phyloP scores from a whole-genome alignment of 1,140 invertebrate genomes.

The Rhopalosiphum padi region DNA sequence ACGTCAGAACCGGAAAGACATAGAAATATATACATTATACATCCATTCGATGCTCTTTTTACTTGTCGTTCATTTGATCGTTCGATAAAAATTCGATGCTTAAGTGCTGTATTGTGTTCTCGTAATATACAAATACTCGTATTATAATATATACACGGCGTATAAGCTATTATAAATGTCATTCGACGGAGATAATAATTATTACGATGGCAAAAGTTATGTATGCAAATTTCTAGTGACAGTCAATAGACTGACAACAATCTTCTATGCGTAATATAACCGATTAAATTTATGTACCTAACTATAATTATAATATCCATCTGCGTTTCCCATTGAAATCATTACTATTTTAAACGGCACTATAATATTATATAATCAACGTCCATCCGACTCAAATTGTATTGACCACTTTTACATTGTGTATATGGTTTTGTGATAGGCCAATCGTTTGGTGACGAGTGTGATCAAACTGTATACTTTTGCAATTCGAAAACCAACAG shows the following conservation, averaged over 20 bases:
- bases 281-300: background rate
- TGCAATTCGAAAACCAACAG: background rate
- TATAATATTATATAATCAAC: background rate
- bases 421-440: background rate
- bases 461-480: background rate
- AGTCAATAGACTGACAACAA: slow-evolving; percentile 18
- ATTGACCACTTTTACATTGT: background rate
- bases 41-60: background rate
- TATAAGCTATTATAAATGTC: background rate
- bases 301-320: background rate
- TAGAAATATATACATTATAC: slow-evolving; percentile 4
- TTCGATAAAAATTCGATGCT: slow-evolving; percentile 44
- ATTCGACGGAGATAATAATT: slow-evolving; percentile 10
- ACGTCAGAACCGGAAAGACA: slow-evolving; percentile 49
- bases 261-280: background rate
- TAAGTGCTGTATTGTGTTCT: slow-evolving; percentile 55
- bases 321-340: background rate
- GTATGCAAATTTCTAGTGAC: slow-evolving; percentile 23
- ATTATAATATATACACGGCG: background rate
- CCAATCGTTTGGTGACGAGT: background rate
- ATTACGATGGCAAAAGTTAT: slow-evolving; percentile 36
- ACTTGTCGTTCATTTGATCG: slow-evolving; percentile 40
- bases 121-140: background rate
- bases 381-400: background rate
- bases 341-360: background rate